phyloP scores from a whole-genome alignment of 2,888 invertebrate species.

The Plebejus melissa region DNA sequence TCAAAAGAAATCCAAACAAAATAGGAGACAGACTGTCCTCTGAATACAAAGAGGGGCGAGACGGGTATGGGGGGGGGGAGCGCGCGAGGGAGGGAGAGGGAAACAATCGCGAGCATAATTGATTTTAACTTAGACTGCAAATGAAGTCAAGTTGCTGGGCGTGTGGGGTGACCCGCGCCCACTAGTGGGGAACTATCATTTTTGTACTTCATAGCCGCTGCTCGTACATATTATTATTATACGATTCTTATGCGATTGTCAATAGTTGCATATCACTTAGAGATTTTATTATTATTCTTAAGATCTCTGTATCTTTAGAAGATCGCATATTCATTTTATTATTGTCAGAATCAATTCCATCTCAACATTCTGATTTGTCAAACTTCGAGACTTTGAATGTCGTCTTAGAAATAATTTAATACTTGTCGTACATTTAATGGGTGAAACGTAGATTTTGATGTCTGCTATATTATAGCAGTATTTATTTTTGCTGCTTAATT shows the following conservation, averaged over 20 bases:
- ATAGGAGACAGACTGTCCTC: constrained; percentile 55
- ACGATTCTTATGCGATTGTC: neutral
- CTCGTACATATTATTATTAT: neutral
- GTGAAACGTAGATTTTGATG: neutral
- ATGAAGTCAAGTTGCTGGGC: constrained; percentile 52
- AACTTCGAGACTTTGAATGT: neutral
- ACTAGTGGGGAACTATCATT: neutral
- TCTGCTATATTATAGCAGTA: neutral
- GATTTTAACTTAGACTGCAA: constrained; percentile 73
- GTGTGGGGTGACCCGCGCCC: constrained; percentile 28
- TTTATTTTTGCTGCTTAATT: neutral
- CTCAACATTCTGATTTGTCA: constrained; percentile 1
- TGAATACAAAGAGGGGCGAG: constrained; percentile 63
- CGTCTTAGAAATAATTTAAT: neutral
- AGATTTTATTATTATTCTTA: neutral
- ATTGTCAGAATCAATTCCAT: constrained; percentile 4
- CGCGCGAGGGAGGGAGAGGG: constrained; percentile 50
- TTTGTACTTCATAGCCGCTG: neutral
- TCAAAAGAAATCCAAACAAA: constrained; percentile 74
- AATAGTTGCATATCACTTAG: neutral
- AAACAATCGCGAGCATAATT: constrained; percentile 76
- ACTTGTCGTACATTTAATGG: neutral
- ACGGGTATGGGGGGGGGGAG: constrained; percentile 29
- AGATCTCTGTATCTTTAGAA: neutral
- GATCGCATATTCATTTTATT: neutral